Evolutionary conservation across 2,113 vertebrate genomes (phyloP).

Genomic region (Stegostoma tigrinum): DNA sequence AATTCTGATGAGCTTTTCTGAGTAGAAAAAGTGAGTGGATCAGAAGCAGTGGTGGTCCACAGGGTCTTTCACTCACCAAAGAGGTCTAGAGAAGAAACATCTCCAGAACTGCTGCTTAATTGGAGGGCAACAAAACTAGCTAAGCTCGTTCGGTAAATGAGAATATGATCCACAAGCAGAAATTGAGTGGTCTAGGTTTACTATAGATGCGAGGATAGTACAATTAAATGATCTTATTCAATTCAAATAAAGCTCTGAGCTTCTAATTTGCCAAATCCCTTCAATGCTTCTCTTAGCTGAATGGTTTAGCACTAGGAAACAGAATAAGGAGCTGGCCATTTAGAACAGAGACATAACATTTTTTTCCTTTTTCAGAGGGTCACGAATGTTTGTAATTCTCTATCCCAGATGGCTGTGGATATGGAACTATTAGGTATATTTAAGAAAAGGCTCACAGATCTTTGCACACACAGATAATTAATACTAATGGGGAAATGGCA

Average conservation of each 20-base stretch:
- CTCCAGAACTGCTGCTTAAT: not conserved
- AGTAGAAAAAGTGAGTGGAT: not conserved
- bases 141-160: not conserved
- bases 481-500: not conserved
- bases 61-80: not conserved
- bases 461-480: not conserved
- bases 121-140: not conserved
- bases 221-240: not conserved
- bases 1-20: not conserved
- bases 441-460: not conserved
- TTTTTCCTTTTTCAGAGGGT: not conserved
- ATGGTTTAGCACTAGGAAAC: not conserved
- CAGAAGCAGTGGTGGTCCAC: not conserved
- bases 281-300: not conserved
- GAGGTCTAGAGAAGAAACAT: not conserved
- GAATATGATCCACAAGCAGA: not conserved
- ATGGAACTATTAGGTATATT: not conserved
- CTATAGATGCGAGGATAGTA: not conserved
- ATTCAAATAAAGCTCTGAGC: not conserved
- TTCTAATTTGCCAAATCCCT: too few relatives aligned
- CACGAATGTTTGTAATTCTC: not conserved
- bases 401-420: not conserved
- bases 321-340: not conserved
- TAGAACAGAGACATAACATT: not conserved
- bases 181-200: not conserved